A percentile compares a stretch with the other conserved stretches of the same genome.
These are phyloP conservation scores for Sebastes melanostomus DNA, from an alignment of 2,797 vertebrate genomes.

Conservation along the genomic window DNA sequence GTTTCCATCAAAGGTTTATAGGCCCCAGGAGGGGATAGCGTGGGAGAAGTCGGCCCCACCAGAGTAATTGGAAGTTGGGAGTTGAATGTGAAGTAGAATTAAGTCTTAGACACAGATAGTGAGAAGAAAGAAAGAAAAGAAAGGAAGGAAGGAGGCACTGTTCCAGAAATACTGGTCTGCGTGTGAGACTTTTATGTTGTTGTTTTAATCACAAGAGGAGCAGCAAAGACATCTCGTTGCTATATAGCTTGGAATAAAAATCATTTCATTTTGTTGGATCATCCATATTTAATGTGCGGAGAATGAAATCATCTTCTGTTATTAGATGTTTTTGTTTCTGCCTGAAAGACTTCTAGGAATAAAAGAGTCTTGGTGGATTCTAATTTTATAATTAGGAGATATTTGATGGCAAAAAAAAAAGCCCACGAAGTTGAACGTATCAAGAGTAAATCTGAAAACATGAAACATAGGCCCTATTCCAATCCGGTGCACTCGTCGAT, in stretches of 20 bases:
- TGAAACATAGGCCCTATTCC: rapidly evolving
- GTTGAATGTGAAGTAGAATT: slow-evolving; percentile 32
- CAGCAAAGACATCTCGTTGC: not conserved
- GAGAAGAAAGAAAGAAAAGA: not conserved
- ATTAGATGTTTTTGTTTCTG: not conserved
- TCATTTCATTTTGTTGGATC: not conserved
- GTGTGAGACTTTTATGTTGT: not conserved
- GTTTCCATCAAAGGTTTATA: slow-evolving; percentile 67
- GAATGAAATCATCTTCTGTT: not conserved
- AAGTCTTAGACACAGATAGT: slow-evolving; percentile 24
- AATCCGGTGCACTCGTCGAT: no score
- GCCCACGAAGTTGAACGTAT: not conserved
- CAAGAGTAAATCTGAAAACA: not conserved
- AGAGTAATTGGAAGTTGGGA: slow-evolving; percentile 44
- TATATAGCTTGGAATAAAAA: not conserved
- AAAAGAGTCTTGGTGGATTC: not conserved
- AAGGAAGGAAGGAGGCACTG: not conserved
- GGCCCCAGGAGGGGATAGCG: slow-evolving; percentile 20
- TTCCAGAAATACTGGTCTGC: not conserved
- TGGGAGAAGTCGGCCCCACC: not conserved
- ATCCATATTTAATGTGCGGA: not conserved
- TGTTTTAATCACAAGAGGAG: not conserved
- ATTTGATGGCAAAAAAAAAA: not conserved
- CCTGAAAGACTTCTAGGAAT: not conserved
- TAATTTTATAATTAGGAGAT: not conserved